Conservation (phyloP, 2,797 vertebrate species). For the Scolopax bukidnonensis region DNA sequence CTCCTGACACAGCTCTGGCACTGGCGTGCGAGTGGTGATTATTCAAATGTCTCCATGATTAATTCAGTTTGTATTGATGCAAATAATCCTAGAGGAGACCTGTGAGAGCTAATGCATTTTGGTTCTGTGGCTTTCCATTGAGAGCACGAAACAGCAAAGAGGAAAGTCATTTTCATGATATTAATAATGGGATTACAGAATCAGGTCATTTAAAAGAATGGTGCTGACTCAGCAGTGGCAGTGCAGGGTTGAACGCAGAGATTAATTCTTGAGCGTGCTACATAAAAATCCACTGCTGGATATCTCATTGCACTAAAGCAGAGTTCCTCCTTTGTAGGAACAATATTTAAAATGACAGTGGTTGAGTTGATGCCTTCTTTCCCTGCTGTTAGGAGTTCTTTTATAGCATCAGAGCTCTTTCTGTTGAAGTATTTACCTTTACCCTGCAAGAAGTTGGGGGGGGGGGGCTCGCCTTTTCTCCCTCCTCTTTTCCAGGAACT, state of each 20-base stretch:
- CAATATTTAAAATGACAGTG: slow-evolving; percentile 58
- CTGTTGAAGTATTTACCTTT: slow-evolving; percentile 51
- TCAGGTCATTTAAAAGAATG: slow-evolving; percentile 93
- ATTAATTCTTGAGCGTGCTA: slow-evolving; percentile 73
- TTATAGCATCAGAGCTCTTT: slow-evolving; percentile 22
- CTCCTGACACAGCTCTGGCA: background rate
- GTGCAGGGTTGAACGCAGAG: slow-evolving; percentile 75
- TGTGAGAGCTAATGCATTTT: slow-evolving; percentile 74
- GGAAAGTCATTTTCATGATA: slow-evolving; percentile 87
- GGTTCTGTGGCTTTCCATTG: slow-evolving; percentile 74
- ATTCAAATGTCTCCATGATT: slow-evolving; percentile 75
- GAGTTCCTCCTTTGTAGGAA: slow-evolving; percentile 28
- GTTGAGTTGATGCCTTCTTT: slow-evolving; percentile 28
- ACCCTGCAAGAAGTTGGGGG: background rate
- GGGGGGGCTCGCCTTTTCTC: background rate
- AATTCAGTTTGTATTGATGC: slow-evolving; percentile 79
- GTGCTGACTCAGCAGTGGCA: slow-evolving; percentile 89
- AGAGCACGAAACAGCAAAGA: slow-evolving; percentile 76
- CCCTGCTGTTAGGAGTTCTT: slow-evolving; percentile 36
- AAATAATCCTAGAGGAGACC: slow-evolving; percentile 78
- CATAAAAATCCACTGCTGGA: slow-evolving; percentile 68
- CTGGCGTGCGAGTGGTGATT: slow-evolving; percentile 47
- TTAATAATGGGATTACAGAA: slow-evolving; percentile 91
- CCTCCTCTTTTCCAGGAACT: background rate
- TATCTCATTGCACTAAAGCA: slow-evolving; percentile 59